phyloP scores from a whole-genome alignment of 2,113 vertebrate species.

The Ceyx melanurus region DNA sequence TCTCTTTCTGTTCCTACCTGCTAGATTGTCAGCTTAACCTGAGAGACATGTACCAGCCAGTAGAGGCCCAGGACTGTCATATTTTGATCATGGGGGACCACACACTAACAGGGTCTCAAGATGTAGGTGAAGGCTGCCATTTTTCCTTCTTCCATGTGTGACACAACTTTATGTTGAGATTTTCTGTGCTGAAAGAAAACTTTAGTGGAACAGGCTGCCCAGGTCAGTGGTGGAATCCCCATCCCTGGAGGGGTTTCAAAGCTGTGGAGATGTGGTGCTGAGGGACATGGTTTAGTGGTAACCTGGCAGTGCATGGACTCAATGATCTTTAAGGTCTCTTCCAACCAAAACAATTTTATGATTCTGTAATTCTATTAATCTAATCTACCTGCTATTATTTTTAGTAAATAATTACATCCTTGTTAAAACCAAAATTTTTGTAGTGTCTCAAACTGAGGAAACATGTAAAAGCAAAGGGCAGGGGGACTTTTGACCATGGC shows the following conservation, averaged over 20 bases:
- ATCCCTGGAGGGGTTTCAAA: neutral
- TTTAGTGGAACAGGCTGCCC: neutral
- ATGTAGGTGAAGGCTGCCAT: neutral
- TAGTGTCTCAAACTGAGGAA: neutral
- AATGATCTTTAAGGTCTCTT: neutral
- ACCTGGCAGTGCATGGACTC: neutral
- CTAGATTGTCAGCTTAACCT: neutral
- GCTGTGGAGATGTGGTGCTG: neutral
- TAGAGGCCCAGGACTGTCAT: too few relatives aligned
- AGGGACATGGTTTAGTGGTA: neutral
- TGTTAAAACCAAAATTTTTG: neutral
- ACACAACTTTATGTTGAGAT: neutral
- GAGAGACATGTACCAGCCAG: neutral
- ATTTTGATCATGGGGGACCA: accelerated
- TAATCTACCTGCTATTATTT: neutral
- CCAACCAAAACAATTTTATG: neutral
- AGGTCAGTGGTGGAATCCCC: too few relatives aligned
- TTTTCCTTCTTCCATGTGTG: neutral
- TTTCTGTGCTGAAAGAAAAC: neutral
- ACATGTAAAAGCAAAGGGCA: neutral
- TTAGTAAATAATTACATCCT: neutral
- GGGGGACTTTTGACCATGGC: neutral
- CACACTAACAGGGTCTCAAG: neutral
- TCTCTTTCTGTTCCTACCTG: neutral
- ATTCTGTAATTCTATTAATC: neutral